Percentiles rank a stretch among this genome's conserved stretches.
Evolutionary conservation across 2,888 invertebrate species (phyloP).

Genomic region (Nemotelus pantherinus): DNA sequence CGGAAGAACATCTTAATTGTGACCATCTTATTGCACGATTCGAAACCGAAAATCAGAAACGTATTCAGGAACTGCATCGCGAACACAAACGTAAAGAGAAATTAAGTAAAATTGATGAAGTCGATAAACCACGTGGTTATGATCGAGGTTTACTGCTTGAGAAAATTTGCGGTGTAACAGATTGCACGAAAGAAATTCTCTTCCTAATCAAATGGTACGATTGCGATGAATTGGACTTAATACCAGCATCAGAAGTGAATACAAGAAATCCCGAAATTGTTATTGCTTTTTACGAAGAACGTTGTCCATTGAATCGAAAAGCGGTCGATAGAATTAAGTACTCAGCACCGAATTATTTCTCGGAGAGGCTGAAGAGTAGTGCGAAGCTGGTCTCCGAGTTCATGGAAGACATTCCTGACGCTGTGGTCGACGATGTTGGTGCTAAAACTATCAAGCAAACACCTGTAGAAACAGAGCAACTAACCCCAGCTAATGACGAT

Average conservation of each 20-base stretch:
- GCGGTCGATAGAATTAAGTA: slow-evolving; percentile 58
- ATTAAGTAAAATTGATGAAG: slow-evolving; percentile 68
- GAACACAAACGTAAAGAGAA: slow-evolving; percentile 65
- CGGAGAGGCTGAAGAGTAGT: slow-evolving; percentile 15
- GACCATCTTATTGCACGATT: slow-evolving; percentile 87
- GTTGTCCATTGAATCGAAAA: slow-evolving; percentile 61
- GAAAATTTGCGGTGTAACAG: slow-evolving; percentile 89
- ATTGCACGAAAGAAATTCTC: slow-evolving; percentile 87
- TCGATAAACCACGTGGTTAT: slow-evolving; percentile 77
- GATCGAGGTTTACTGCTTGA: slow-evolving; percentile 83
- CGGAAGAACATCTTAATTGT: slow-evolving; percentile 91
- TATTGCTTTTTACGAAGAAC: slow-evolving; percentile 72
- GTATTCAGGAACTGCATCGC: slow-evolving; percentile 52
- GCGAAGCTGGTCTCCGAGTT: background rate
- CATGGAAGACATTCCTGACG: background rate
- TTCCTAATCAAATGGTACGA: slow-evolving; percentile 90
- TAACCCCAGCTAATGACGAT: no score
- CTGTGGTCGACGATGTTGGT: no score
- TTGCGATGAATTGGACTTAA: slow-evolving; percentile 74
- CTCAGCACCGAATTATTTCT: slow-evolving; percentile 6
- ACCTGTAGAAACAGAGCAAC: no score
- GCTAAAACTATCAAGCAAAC: no score
- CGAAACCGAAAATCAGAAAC: slow-evolving; percentile 79
- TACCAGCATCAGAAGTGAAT: slow-evolving; percentile 71
- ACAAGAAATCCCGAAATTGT: slow-evolving; percentile 71